Evolutionary conservation across 2,888 invertebrate species (phyloP).

Genomic region (Idaea biselata): DNA sequence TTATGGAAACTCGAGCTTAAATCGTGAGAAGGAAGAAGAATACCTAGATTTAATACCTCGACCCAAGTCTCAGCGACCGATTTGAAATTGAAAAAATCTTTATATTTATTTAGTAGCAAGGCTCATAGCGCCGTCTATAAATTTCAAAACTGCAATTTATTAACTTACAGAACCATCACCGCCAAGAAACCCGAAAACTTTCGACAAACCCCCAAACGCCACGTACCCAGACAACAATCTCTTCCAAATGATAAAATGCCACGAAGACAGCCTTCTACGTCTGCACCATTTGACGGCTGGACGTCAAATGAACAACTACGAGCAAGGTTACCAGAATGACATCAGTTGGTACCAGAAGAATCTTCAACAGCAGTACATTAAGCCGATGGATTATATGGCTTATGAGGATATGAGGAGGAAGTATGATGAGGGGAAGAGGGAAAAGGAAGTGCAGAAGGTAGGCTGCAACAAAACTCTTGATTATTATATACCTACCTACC

Average conservation of each 20-base stretch:
- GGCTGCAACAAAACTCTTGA: background rate
- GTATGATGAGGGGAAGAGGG: constrained; percentile 63
- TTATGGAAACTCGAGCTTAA: no score
- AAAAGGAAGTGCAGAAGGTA: constrained; percentile 48
- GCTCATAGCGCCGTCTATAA: no score
- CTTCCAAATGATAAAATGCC: constrained; percentile 76
- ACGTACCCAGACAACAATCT: constrained; percentile 62
- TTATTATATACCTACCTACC: no score
- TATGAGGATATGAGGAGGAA: constrained; percentile 69
- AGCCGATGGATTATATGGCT: constrained; percentile 63
- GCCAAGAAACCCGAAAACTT: constrained; percentile 48
- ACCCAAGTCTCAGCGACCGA: no score
- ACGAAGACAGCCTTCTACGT: constrained; percentile 68
- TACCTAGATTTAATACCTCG: no score
- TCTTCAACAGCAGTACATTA: constrained; percentile 65
- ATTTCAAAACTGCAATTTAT: no score
- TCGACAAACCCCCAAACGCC: constrained; percentile 51
- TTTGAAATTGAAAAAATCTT: no score
- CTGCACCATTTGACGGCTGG: constrained; percentile 74
- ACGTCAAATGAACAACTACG: constrained; percentile 61
- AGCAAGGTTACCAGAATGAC: constrained; percentile 62
- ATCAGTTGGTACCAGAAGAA: constrained; percentile 72
- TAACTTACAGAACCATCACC: constrained; percentile 40
- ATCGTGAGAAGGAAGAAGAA: no score
- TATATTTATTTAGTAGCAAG: no score